Evolutionary conservation across 2,113 vertebrate species (phyloP), one percentile per base, ranked within the genome.

Genomic region (Tympanuchus pallidicinctus): DNA sequence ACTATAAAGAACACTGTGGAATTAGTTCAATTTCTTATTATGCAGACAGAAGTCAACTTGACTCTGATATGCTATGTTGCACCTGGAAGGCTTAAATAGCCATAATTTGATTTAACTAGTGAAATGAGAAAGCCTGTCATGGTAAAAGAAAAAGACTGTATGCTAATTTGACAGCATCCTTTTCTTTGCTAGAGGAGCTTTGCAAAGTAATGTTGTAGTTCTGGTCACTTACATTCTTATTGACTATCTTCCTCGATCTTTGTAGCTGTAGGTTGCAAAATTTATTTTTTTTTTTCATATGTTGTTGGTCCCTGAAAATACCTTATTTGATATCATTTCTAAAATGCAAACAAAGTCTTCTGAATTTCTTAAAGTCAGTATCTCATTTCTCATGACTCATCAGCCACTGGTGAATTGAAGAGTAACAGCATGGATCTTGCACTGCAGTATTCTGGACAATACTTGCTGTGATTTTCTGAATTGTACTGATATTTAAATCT

Each of bases 11-110:
- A 42, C 17, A 15, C 14, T 1, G 11, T 59, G 42, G 66, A 89
- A 73, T 93, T 87, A 77, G 45, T 80, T 96, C 79, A 85, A 67
- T 50, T 93, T 93, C 80, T 77, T 60, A 80, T 94, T 86, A 80
- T 60, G 59, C 63, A 66, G 43, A 71, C 71, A 64, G 47, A 87
- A 89, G 38, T 56, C 40, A 76, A 4, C 36, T 50, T 34, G 78
- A 74, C 63, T 88, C 1, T 73, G 56, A 85, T 73, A 70, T 11
- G 52, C 42, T 78, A 32, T 30, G 50, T 38, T 77, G 38, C 19
- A 70, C 59, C 78, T 85, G 67, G 54, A 83, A 82, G 74, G 77
- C 45, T 93, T 88, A 66, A 79, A 59, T 21, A 63, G 47, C 45
- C 47, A 18, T 52, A 74, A 88, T 6, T 76, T 73, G 78, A 60